A percentile compares a stretch with the other conserved stretches of the same genome.
Conservation (phyloP, 2,113 vertebrate genomes). For the Tenrec ecaudatus region DNA sequence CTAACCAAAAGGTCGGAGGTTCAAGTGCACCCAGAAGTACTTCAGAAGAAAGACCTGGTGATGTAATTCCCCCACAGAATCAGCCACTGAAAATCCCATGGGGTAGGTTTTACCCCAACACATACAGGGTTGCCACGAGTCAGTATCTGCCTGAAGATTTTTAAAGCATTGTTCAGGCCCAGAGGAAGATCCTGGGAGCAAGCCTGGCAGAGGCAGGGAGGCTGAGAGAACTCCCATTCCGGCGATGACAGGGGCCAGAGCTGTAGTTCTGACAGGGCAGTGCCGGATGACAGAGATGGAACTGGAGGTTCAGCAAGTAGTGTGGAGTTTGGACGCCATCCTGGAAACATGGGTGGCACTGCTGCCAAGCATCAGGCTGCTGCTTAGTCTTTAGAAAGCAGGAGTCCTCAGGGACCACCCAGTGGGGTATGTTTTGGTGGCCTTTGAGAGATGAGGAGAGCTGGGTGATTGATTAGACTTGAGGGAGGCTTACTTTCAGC, state of each 20-base stretch:
- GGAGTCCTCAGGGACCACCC: not conserved
- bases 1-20: not conserved
- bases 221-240: too few species aligned
- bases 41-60: not conserved
- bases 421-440: not conserved
- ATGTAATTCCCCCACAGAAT: not conserved
- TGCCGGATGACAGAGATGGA: not conserved
- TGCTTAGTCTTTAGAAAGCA: not conserved
- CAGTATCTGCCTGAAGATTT: not conserved
- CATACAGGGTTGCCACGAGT: not conserved
- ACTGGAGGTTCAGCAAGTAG: not conserved
- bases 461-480: slow-evolving; percentile 2
- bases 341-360: not conserved
- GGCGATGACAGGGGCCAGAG: not conserved
- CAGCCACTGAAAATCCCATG: not conserved
- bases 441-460: slow-evolving; percentile 36
- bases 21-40: not conserved
- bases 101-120: not conserved
- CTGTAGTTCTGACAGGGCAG: not conserved
- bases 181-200: not conserved
- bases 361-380: not conserved
- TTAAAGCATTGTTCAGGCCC: not conserved
- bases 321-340: not conserved
- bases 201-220: too few species aligned
- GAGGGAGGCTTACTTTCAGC: not conserved